Evolutionary conservation across 2,797 vertebrate species (phyloP).

Genomic region (Tarsius wallacei): DNA sequence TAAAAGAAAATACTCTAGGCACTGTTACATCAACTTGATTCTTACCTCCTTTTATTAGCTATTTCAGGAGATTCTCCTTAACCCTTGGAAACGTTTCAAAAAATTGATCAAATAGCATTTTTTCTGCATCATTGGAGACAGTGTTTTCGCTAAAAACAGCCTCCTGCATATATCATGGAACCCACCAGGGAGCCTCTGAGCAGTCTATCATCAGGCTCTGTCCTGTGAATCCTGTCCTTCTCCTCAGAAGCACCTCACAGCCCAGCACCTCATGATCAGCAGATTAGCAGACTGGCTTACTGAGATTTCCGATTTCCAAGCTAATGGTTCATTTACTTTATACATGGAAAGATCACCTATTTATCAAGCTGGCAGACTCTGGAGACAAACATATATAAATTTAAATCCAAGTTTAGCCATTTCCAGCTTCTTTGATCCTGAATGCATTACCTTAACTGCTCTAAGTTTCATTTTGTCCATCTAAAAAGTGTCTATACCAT

Average conservation of each 20-base stretch:
- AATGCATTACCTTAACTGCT: neutral
- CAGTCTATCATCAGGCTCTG: accelerated
- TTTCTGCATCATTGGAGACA: neutral
- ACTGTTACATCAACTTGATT: neutral
- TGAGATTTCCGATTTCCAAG: neutral
- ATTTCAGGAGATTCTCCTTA: neutral
- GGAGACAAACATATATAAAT: neutral
- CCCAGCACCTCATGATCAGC: neutral
- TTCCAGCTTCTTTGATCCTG: neutral
- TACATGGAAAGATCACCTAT: neutral
- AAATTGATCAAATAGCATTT: neutral
- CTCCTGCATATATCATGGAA: neutral
- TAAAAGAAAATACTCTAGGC: neutral
- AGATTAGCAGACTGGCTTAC: neutral
- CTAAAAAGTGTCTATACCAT: neutral
- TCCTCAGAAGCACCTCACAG: neutral
- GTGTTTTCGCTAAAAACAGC: neutral
- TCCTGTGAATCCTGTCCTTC: accelerated
- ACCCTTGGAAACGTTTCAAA: neutral
- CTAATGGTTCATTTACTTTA: neutral
- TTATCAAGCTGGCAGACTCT: neutral
- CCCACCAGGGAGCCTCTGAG: neutral
- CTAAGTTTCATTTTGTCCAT: neutral
- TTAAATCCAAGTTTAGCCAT: neutral
- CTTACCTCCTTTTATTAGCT: neutral